Percentiles rank a stretch among this genome's conserved stretches.
These are phyloP conservation scores for Saimiri boliviensis DNA, from an alignment of 2,113 vertebrate genomes.

Conservation along the genomic window DNA sequence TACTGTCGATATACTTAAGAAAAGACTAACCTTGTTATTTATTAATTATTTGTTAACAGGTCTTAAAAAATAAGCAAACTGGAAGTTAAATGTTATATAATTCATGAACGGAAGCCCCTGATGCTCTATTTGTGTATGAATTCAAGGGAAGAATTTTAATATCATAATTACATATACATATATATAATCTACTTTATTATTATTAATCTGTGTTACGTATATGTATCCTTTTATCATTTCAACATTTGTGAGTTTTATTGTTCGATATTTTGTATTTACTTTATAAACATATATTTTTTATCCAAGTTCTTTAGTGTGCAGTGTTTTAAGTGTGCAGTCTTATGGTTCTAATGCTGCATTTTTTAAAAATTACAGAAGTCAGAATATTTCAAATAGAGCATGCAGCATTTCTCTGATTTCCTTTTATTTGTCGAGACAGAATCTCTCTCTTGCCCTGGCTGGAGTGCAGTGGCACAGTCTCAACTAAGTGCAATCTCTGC, in stretches of 20 bases:
- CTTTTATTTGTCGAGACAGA: no score
- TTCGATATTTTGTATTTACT: background rate
- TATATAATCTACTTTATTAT: background rate
- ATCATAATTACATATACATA: background rate
- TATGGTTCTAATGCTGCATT: background rate
- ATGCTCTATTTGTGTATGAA: background rate
- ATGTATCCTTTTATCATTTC: background rate
- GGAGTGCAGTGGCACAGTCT: no score
- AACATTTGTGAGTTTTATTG: background rate
- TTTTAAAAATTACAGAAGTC: background rate
- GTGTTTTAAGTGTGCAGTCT: background rate
- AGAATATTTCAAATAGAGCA: background rate
- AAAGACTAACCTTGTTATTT: background rate
- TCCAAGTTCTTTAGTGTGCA: background rate
- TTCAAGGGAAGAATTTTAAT: background rate
- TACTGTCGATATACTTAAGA: background rate
- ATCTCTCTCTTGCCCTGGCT: no score
- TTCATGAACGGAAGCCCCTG: background rate
- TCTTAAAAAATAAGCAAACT: background rate
- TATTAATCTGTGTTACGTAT: background rate
- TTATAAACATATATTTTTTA: background rate
- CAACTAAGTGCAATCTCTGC: no score
- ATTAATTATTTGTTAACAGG: background rate
- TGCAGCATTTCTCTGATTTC: background rate
- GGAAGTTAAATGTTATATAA: background rate